Base-by-base conservation (phyloP, 2,888 invertebrate species). In the Nemapogon koenigi region DNA sequence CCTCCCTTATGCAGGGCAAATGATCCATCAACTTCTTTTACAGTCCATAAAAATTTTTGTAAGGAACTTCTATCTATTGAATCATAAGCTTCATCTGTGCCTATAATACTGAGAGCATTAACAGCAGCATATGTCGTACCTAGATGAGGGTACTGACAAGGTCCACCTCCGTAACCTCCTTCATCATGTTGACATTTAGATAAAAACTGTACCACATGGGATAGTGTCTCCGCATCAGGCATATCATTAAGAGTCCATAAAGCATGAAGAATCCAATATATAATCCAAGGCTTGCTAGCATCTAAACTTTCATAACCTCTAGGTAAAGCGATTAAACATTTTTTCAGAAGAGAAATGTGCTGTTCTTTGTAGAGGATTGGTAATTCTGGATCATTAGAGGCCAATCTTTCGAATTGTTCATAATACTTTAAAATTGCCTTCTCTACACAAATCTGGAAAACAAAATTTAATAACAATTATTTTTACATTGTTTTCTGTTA, bases 111-210 rank as follows among this genome's bases (percentile, higher is more conserved):
- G 4, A 99, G 76, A 16, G 95, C 89, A 81, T 94, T 95, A 0
- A 99, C 88, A 43, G 98, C 97, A 32, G 97, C 98, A 76, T 97
- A 99, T 1, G 98, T 99, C 3, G 98, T 89, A 1, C 99, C 99
- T 41, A 99, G 81, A 72, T 99, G 99, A 14, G 97, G 83, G 52
- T 84, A 79, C 64, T 99, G 98, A 1, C 89, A 87, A 1, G 97
- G 98, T 0, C 98, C 98, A 38, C 99, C 99, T 41, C 89, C 90
- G 80, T 94, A 97, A 1, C 97, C 97, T 26, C 96, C 96, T 32
- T 84, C 80, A 8, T 84, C 81, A 60, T 86, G 83, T 59, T 94
- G 93, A 59, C 93, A 94, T 54, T 84, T 56, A 18, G 64, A 52
- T 10, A 80, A 49, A 41, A 79, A 79, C 28, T 64, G 50, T 2